Evolutionary conservation across 2,888 invertebrate species (phyloP).

Genomic region (Drosophila nr. fundita): DNA sequence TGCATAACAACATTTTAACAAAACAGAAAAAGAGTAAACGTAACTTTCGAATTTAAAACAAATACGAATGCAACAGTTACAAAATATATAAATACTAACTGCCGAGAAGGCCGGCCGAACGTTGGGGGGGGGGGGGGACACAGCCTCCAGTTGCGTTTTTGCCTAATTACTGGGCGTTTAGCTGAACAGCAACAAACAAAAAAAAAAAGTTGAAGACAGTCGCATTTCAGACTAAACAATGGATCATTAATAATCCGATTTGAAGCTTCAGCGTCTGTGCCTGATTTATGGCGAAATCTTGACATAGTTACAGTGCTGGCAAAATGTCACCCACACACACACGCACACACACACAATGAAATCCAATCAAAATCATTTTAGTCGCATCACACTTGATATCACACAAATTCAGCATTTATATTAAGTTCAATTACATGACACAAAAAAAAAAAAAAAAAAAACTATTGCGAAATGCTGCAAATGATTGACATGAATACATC

Average conservation of each 20-base stretch:
- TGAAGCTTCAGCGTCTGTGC: not conserved
- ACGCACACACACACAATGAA: conserved; percentile 14
- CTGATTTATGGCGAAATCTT: conserved; percentile 49
- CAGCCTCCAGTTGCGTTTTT: conserved; percentile 10
- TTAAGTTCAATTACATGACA: conserved; percentile 34
- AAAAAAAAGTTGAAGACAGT: conserved; percentile 33
- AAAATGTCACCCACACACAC: conserved; percentile 30
- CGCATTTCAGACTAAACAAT: conserved; percentile 16
- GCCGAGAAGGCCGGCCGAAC: not conserved
- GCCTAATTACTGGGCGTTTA: conserved; percentile 61
- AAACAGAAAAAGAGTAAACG: conserved; percentile 2
- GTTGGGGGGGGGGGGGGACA: not conserved
- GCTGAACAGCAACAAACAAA: conserved; percentile 6
- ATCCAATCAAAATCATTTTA: conserved; percentile 54
- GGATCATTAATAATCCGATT: conserved; percentile 46
- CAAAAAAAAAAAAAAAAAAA: conserved; percentile 9
- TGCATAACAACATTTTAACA: conserved; percentile 18
- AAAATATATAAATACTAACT: conserved; percentile 17
- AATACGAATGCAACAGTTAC: conserved; percentile 21
- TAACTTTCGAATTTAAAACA: conserved; percentile 43
- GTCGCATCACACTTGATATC: conserved; percentile 53
- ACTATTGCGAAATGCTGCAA: conserved; percentile 49
- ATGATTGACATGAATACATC: conserved; percentile 58
- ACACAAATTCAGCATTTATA: conserved; percentile 36
- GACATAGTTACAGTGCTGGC: conserved; percentile 42